Evolutionary conservation across 2,888 invertebrate genomes (phyloP).

Genomic region (Zaprionus bogoriensis): DNA sequence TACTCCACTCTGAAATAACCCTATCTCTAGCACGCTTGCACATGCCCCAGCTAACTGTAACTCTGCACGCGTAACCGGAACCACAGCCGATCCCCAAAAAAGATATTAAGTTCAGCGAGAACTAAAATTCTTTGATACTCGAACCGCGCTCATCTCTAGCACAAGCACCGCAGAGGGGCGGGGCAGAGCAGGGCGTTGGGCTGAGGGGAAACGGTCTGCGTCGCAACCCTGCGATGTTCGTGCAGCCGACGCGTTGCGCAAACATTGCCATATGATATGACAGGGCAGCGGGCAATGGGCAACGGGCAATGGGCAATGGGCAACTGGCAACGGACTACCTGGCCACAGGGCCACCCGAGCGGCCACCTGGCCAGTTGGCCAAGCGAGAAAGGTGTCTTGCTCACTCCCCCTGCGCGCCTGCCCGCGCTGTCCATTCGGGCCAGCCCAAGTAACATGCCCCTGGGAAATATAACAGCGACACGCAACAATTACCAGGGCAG

Average conservation of each 20-base stretch:
- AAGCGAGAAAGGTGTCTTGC: conserved; percentile 43
- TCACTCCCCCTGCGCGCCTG: neutral
- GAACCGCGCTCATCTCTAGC: conserved; percentile 26
- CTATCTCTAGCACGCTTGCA: neutral
- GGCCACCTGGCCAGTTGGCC: conserved; percentile 22
- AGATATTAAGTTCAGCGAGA: neutral
- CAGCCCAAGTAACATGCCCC: conserved; percentile 56
- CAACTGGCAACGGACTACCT: conserved; percentile 20
- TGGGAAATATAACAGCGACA: conserved; percentile 72
- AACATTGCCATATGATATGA: conserved; percentile 56
- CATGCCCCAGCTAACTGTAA: neutral
- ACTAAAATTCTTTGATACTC: neutral
- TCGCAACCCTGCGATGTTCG: conserved; percentile 42
- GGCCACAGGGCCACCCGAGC: conserved; percentile 33
- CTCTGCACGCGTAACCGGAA: too few relatives aligned
- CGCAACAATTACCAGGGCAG: conserved; percentile 63
- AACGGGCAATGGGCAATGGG: conserved; percentile 27
- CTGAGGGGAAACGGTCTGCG: too few relatives aligned
- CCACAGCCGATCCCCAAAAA: neutral
- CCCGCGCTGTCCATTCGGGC: neutral
- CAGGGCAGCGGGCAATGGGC: conserved; percentile 30
- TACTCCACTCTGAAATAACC: neutral
- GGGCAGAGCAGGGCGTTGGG: neutral
- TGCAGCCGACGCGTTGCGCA: conserved; percentile 63
- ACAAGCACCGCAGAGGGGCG: conserved; percentile 6